phyloP scores from a whole-genome alignment of 2,888 invertebrate species.

The Hypomecis punctinalis region DNA sequence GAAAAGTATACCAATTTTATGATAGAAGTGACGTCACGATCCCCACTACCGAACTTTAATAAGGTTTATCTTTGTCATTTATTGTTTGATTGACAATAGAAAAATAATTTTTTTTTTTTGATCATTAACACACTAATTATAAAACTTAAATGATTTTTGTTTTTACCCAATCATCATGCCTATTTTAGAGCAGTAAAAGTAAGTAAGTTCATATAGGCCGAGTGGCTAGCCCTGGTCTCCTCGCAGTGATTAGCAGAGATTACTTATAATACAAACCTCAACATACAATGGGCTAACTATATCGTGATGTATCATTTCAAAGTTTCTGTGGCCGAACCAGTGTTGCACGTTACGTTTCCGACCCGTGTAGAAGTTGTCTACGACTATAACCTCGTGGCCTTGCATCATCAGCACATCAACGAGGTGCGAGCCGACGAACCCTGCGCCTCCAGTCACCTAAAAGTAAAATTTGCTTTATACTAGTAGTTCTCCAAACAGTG shows the following conservation, averaged over 20 bases:
- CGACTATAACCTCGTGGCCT: constrained; percentile 98
- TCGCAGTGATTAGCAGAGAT: not conserved
- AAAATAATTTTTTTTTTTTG: too few species aligned
- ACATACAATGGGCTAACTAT: constrained; percentile 98
- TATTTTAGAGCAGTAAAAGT: too few species aligned
- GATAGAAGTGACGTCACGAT: too few species aligned
- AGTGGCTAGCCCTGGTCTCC: not conserved
- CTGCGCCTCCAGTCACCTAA: constrained; percentile 97
- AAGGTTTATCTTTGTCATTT: too few species aligned
- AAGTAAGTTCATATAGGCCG: too few species aligned
- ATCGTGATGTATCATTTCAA: constrained; percentile 99
- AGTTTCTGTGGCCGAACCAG: constrained; percentile 99
- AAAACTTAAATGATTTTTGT: too few species aligned
- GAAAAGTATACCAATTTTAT: too few species aligned
- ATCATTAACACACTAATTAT: too few species aligned
- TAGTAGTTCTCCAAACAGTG: too few species aligned
- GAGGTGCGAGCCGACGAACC: constrained; percentile 99
- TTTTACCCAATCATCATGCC: too few species aligned
- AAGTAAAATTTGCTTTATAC: constrained; percentile 34
- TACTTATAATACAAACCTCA: constrained; percentile 83
- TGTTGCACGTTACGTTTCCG: constrained; percentile 98
- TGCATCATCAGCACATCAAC: constrained; percentile 97
- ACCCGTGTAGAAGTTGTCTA: constrained; percentile 99
- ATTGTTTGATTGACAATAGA: too few species aligned
- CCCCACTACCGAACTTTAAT: too few species aligned